A percentile compares a stretch with the other conserved stretches of the same genome.
phyloP scores from a whole-genome alignment of 1,140 invertebrate species.

The Caenorhabditis latens region DNA sequence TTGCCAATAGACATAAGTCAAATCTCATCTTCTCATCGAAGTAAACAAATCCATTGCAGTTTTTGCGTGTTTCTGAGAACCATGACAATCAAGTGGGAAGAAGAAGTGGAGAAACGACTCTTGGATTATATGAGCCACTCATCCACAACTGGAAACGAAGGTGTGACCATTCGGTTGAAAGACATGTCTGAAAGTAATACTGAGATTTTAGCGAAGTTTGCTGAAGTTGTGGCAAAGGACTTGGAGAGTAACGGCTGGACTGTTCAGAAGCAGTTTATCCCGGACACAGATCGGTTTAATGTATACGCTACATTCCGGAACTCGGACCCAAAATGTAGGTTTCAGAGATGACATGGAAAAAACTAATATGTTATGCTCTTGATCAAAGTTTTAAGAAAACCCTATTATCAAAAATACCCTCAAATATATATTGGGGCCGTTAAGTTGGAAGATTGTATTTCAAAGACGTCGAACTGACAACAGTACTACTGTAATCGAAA shows the following conservation, averaged over 20 bases:
- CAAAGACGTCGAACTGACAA: too few relatives aligned
- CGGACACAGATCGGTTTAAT: constrained; percentile 64
- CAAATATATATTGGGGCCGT: too few relatives aligned
- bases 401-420: too few relatives aligned
- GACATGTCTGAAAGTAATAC: background rate
- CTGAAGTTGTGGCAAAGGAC: constrained; percentile 64
- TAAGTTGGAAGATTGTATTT: too few relatives aligned
- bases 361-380: too few relatives aligned
- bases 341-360: too few relatives aligned
- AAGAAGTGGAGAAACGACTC: constrained; percentile 49
- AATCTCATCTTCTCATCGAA: background rate
- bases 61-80: background rate
- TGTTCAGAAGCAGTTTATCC: constrained; percentile 62
- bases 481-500: too few relatives aligned
- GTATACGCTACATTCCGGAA: constrained; percentile 61
- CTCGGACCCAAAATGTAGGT: constrained; percentile 33
- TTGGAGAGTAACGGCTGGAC: constrained; percentile 66
- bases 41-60: constrained; percentile 6
- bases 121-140: constrained; percentile 71
- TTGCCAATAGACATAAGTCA: background rate
- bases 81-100: constrained; percentile 50
- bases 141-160: constrained; percentile 72
- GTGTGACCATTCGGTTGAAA: constrained; percentile 36
- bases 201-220: constrained; percentile 60
- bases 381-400: too few relatives aligned